phyloP scores from a whole-genome alignment of 2,113 vertebrate species.

The Oceanodroma tethys region DNA sequence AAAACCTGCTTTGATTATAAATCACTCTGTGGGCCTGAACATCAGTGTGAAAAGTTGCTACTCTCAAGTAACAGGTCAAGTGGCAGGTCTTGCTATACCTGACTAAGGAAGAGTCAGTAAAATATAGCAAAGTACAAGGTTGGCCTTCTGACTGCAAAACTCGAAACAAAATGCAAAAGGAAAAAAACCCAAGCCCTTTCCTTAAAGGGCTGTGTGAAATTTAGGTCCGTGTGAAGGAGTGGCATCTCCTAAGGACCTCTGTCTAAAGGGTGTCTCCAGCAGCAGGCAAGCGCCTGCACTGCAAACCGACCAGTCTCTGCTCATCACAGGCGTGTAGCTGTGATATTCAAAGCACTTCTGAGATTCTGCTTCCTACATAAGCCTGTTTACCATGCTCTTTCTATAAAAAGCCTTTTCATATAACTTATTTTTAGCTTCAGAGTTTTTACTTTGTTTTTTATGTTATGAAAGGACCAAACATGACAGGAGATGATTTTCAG shows the following conservation, averaged over 20 bases:
- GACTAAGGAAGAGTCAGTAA: background rate
- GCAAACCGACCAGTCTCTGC: background rate
- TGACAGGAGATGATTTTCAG: background rate
- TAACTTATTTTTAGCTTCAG: background rate
- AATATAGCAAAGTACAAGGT: background rate
- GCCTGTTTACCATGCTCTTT: background rate
- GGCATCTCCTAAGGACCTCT: background rate
- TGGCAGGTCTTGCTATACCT: background rate
- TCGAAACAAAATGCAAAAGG: background rate
- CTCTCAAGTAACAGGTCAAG: background rate
- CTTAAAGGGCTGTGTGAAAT: background rate
- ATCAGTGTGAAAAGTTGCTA: background rate
- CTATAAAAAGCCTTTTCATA: background rate
- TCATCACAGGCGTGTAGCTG: fast-evolving
- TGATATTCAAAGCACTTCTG: background rate
- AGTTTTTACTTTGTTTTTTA: background rate
- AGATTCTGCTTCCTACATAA: background rate
- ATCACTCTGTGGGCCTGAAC: background rate
- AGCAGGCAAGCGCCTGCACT: background rate
- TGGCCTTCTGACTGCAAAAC: background rate
- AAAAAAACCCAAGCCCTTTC: background rate
- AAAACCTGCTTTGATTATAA: background rate
- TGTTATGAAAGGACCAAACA: background rate
- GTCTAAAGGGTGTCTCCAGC: background rate
- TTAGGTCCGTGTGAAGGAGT: background rate